Conservation (phyloP, 1,140 invertebrate genomes). For the Venturia canescens region DNA sequence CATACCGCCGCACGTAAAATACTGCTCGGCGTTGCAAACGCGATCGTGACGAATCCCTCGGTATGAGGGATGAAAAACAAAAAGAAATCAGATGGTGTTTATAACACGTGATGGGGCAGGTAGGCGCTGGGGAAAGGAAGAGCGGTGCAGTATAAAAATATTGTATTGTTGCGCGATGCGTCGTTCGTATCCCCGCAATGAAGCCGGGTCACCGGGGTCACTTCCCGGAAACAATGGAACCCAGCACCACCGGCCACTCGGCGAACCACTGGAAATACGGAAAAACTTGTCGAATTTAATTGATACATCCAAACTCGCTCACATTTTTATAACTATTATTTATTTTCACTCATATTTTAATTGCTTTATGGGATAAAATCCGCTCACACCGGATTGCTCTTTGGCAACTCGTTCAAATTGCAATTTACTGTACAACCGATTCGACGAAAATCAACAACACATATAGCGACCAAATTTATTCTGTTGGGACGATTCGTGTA, state of each 20-base stretch:
- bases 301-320: not conserved
- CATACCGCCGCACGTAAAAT: conserved; percentile 48
- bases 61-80: not conserved
- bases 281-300: not conserved
- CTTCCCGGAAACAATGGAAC: conserved; percentile 61
- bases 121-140: too few species aligned
- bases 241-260: not conserved
- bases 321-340: too few species aligned
- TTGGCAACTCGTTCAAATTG: too few species aligned
- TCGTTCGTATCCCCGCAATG: not conserved
- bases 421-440: too few species aligned
- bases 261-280: not conserved
- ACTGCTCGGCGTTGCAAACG: not conserved
- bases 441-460: too few species aligned
- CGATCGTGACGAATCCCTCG: not conserved
- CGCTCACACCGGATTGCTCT: too few species aligned
- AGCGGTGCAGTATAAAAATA: conserved; percentile 27
- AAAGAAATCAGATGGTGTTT: not conserved
- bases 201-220: conserved; percentile 60
- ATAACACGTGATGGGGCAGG: not conserved
- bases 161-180: not conserved
- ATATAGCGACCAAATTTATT: too few species aligned
- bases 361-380: too few species aligned
- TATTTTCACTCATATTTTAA: too few species aligned
- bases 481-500: too few species aligned